phyloP scores from a whole-genome alignment of 1,140 invertebrate genomes.

The Diachasma alloeum region DNA sequence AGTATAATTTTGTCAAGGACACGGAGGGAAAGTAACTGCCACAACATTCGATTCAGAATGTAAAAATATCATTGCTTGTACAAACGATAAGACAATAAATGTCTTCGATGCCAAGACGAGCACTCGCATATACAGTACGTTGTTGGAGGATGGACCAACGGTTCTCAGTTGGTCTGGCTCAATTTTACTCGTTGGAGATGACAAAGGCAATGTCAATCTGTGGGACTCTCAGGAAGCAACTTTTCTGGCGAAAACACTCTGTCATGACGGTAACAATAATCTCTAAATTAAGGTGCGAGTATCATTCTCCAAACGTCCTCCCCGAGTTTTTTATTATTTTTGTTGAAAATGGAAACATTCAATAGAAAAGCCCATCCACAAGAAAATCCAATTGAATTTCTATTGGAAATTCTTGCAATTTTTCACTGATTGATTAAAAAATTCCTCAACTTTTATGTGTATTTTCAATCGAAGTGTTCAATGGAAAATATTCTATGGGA shows the following conservation, averaged over 20 bases:
- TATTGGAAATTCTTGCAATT: constrained; percentile 18
- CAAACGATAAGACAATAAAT: constrained; percentile 54
- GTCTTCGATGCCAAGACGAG: constrained; percentile 59
- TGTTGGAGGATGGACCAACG: constrained; percentile 49
- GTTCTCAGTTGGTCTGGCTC: constrained; percentile 50
- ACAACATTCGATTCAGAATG: constrained; percentile 54
- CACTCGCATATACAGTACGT: constrained; percentile 53
- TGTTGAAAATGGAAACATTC: too few relatives aligned
- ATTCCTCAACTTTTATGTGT: too few relatives aligned
- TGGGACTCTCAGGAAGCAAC: constrained; percentile 53
- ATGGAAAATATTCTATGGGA: too few relatives aligned
- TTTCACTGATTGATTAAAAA: too few relatives aligned
- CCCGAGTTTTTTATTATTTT: too few relatives aligned
- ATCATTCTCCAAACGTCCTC: too few relatives aligned
- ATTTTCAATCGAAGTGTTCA: too few relatives aligned
- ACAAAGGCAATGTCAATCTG: constrained; percentile 49
- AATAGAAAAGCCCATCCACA: too few relatives aligned
- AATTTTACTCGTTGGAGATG: constrained; percentile 56
- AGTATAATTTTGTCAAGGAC: constrained; percentile 40
- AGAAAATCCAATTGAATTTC: too few relatives aligned
- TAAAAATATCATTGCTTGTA: constrained; percentile 58
- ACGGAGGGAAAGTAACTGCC: constrained; percentile 49
- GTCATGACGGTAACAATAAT: constrained; percentile 58
- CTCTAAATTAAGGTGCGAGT: too few relatives aligned
- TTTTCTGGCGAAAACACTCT: constrained; percentile 51